Evolutionary conservation across 92 coral and sea anemone species (phyloP), one percentile per base, ranked within the genome.

Genomic region (Zoanthus solanderi): DNA sequence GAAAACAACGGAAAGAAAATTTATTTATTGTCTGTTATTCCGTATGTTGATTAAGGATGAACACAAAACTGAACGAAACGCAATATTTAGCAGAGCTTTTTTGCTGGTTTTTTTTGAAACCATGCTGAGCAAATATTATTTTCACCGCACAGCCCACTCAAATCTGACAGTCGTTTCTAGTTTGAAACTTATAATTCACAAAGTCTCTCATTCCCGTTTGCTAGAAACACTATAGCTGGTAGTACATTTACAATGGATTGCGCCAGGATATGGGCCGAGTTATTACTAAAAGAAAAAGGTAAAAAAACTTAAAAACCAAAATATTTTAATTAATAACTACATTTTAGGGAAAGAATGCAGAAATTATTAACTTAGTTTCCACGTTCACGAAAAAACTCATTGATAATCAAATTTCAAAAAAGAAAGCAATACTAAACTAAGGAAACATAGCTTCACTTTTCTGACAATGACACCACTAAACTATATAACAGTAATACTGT

Each of bases 1-100:
- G 42, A 65, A 28, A 13, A 52, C 46, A 66, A 28, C 61, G 47
- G 32, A 31, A 81, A 79, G 16, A 37, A 78, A 56, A 78, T 68
- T 15, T 16, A 46, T 63, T 9, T 11, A 14, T 23, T 32, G 31
- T 60, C 66, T 61, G n/a, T 12, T 15, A 58, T 79, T 79, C 47
- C 8, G 14, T 48, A 2, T 75, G 23, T 6, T 75, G 60, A 75
- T 48, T 75, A 29, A 75, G 2, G 6, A 9, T 45, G 47, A 68
- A 63, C 69, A 37, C 1, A 37, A 63, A 63, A 63, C 17, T 28
- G 69, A 23, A 9, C 31, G n/a, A 63, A 63, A 63, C 17, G 0
- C 28, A 63, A 7, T n/a, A 63, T 17, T 8, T 0, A 16, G 3
- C 6, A 17, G 23, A 58, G 66, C 14, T 58, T 58, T 58, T 58